phyloP scores from a whole-genome alignment of 92 coral and sea anemone genomes.

The Palythoa heliodiscus region DNA sequence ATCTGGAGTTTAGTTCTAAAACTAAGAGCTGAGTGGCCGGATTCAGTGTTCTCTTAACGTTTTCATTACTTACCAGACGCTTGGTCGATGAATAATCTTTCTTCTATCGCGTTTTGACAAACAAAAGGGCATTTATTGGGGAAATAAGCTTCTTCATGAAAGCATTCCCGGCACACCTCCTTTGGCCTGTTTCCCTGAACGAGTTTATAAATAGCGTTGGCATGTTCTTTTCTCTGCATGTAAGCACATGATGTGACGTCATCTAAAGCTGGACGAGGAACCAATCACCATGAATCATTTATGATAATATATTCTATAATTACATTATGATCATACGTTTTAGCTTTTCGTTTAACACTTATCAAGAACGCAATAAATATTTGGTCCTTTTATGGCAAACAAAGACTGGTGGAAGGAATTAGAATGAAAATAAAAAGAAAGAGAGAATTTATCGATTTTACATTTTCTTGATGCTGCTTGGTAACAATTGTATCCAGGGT shows the following conservation, averaged over 20 bases:
- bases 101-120: not conserved
- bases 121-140: not conserved
- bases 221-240: slow-evolving; percentile 6
- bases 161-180: slow-evolving; percentile 2
- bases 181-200: not conserved
- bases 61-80: not conserved
- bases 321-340: no score
- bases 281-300: slow-evolving; percentile 8
- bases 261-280: not conserved
- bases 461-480: no score
- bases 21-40: not conserved
- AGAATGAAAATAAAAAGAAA: no score
- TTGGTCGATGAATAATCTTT: not conserved
- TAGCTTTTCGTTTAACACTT: no score
- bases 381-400: no score
- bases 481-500: no score
- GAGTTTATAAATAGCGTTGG: slow-evolving; percentile 30
- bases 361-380: no score
- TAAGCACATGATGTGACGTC: slow-evolving; percentile 22
- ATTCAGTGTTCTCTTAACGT: not conserved
- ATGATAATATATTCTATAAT: no score
- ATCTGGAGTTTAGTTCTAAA: not conserved
- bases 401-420: no score
- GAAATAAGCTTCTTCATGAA: not conserved
- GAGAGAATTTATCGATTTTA: no score